Base-by-base conservation (phyloP, 2,888 invertebrate species). In the Synergus gifuensis region DNA sequence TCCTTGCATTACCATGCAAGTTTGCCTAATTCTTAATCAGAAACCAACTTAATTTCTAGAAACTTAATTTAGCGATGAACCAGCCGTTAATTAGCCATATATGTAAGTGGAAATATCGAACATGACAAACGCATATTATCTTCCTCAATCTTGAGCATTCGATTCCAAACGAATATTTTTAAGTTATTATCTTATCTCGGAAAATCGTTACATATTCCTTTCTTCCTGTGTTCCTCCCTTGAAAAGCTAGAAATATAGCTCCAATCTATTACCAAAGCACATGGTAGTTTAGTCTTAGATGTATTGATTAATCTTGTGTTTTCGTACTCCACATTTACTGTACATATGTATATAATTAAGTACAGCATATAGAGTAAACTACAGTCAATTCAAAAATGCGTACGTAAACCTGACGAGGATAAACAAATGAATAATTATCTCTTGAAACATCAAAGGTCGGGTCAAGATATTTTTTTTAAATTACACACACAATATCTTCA, bases 191-290 rank as follows among this genome's bases (percentile, higher is more conserved):
- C n/a, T 73, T 49, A 36, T 40, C 11, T 58, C n/a, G n/a, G 12
- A 73, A 73, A 58, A 73, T 73, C 73, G 54, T 73, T 54, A 40
- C 11, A 73, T 73, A 58, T 18, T 58, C 73, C 73, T 40, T 73
- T 54, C 73, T 58, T 73, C 54, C 73, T 58, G 40, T 58, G 54
- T 58, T 73, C 18, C 54, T 58, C 73, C 73, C n/a, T 73, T 73
- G 54, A 73, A 18, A 18, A 73, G 54, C 73, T 58, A 49, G 73
- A 73, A n/a, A 73, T 73, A 54, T 36, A 73, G 73, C 40, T 58
- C 49, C 18, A 54, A n/a, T 40, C 40, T 73, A 40, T 58, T 73
- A 73, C 16, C 46, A 28, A 54, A 73, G 54, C 73, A 73, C 54
- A 73, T 54, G 8, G 54, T 54, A 73, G 73, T 40, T n/a, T 73